phyloP scores from a whole-genome alignment of 1,140 invertebrate genomes.

The Bombus polaris region DNA sequence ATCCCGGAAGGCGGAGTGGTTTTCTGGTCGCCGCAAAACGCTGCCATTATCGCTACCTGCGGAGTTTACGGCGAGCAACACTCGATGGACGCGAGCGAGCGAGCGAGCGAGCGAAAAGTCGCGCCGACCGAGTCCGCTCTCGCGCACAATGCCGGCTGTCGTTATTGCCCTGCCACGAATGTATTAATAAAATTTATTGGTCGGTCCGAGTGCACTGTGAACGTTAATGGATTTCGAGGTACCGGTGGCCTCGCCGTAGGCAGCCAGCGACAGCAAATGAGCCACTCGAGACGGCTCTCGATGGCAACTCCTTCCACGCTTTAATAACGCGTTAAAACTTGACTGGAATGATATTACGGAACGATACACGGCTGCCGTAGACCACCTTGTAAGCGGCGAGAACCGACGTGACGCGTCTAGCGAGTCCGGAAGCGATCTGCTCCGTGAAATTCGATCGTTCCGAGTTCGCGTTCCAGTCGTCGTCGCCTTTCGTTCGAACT shows the following conservation, averaged over 20 bases:
- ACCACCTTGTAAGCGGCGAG: constrained; percentile 56
- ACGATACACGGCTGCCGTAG: constrained; percentile 33
- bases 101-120: constrained; percentile 15
- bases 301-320: constrained; percentile 66
- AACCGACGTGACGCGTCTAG: background rate
- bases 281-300: constrained; percentile 61
- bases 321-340: constrained; percentile 72
- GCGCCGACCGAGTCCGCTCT: constrained; percentile 22
- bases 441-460: background rate
- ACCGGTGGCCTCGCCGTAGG: constrained; percentile 70
- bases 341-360: constrained; percentile 67
- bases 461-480: background rate
- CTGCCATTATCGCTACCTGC: constrained; percentile 63
- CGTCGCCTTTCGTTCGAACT: too few species aligned
- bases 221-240: constrained; percentile 80
- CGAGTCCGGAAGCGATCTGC: constrained; percentile 18
- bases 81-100: background rate
- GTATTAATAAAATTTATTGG: constrained; percentile 82
- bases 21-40: constrained; percentile 66
- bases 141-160: constrained; percentile 70
- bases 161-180: constrained; percentile 76
- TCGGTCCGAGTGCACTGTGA: constrained; percentile 66
- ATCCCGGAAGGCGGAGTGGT: constrained; percentile 70
- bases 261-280: constrained; percentile 68
- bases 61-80: constrained; percentile 53